Base-by-base conservation (phyloP, 2,113 vertebrate species). In the Petrocephalus microphthalmus region DNA sequence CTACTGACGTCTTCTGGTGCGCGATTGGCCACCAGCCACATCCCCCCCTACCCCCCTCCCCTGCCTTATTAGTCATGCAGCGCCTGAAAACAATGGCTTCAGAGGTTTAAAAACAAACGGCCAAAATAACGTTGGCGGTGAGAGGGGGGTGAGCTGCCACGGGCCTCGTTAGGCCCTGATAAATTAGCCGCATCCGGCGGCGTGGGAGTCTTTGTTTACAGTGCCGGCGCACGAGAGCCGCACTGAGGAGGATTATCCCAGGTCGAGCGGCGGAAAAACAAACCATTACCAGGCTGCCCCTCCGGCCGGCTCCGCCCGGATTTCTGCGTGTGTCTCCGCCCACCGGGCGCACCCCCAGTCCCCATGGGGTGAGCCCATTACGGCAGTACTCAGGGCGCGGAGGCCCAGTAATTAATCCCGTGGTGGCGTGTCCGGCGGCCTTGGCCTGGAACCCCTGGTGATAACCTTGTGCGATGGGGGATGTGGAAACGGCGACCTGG, bases 131-230 rank as follows among this genome's bases (percentile, higher is more conserved):
- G 20, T 17, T 8, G 11, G 51, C 51, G 20, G 71, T 22, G 87
- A 42, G 67, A 54, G 51, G 20, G 74, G 60, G 64, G 87, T 19
- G 49, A 78, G 20, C 60, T 67, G 57, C 86, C 42, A n/a, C 22
- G 8, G 20, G 86, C 42, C 71, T 81, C 20, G 71, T 88, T 88
- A 88, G 71, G 29, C 51, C 15, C 29, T 56, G 52, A 88, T 88
- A 37, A 53, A 88, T 88, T 88, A 56, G 87, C 87, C 29, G 74
- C 29, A 42, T 74, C 29, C 33, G 29, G 71, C 2, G 22, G 33
- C 25, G 74, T n/a, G 87, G 87, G 87, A 82, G 87, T 82, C 51
- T 56, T 42, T 88, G 67, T 88, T 88, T 88, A 88, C 86, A 82
- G 78, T 42, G 47, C 20, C 29, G 33, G 33, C 47, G 7, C 71